phyloP scores from a whole-genome alignment of 2,888 invertebrate species.

The Labia minor region DNA sequence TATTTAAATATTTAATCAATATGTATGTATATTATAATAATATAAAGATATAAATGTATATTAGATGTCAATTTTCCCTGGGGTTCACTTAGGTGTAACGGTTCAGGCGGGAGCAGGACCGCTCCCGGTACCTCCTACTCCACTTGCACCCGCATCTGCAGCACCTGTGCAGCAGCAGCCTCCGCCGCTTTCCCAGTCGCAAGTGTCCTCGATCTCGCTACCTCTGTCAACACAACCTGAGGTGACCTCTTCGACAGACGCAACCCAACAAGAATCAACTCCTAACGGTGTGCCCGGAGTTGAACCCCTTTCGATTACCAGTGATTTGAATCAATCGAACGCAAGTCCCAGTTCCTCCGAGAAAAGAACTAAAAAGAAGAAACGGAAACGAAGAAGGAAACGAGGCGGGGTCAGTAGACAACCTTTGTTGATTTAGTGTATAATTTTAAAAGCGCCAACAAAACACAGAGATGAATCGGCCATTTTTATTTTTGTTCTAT shows the following conservation, averaged over 20 bases:
- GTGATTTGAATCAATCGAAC: neutral
- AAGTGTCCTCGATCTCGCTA: neutral
- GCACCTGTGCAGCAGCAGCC: conserved; percentile 4
- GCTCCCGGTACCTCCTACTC: neutral
- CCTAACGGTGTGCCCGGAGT: neutral
- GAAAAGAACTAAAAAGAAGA: conserved; percentile 35
- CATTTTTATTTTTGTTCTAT: neutral
- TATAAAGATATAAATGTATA: no score
- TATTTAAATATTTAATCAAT: no score
- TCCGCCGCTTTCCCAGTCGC: neutral
- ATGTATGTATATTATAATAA: no score
- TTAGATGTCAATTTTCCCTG: no score
- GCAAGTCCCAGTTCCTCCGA: neutral
- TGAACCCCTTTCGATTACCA: neutral
- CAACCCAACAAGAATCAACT: conserved; percentile 28
- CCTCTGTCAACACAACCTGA: conserved; percentile 33
- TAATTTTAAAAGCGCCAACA: neutral
- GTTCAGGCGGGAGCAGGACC: neutral
- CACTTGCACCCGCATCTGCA: neutral
- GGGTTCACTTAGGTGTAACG: conserved; percentile 1
- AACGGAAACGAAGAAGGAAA: conserved; percentile 35
- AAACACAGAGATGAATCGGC: conserved; percentile 7
- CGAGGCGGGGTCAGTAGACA: conserved; percentile 23
- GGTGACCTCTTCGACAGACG: conserved; percentile 27
- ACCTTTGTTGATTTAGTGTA: neutral